A percentile compares a stretch with the other conserved stretches of the same genome.
Evolutionary conservation across 2,888 invertebrate species (phyloP).

Genomic region (Idaea biselata): DNA sequence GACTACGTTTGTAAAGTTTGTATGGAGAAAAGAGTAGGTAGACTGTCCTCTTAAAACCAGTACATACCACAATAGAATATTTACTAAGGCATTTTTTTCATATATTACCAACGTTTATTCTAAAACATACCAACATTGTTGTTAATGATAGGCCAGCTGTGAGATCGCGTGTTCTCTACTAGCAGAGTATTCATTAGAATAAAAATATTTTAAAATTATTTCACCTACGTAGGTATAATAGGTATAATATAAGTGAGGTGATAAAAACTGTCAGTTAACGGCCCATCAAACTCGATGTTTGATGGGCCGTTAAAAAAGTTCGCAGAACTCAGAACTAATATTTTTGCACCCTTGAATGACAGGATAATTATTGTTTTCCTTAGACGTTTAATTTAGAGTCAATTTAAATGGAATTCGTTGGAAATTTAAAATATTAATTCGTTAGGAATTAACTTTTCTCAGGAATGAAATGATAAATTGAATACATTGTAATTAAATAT

Average conservation of each 20-base stretch:
- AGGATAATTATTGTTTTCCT: constrained; percentile 35
- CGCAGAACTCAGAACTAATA: constrained; percentile 23
- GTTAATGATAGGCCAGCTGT: constrained; percentile 2
- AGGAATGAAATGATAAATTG: too few relatives aligned
- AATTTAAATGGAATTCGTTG: constrained; percentile 14
- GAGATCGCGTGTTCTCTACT: constrained; percentile 20
- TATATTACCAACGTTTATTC: constrained; percentile 2
- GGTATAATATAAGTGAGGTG: neutral
- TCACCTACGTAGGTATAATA: neutral
- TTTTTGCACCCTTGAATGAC: constrained; percentile 38
- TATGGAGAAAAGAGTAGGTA: too few relatives aligned
- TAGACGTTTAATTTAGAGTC: constrained; percentile 22
- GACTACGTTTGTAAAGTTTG: too few relatives aligned
- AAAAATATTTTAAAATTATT: neutral
- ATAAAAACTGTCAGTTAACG: constrained; percentile 29
- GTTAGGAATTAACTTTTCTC: too few relatives aligned
- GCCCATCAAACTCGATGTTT: constrained; percentile 28
- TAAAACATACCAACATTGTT: too few relatives aligned
- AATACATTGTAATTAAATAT: too few relatives aligned
- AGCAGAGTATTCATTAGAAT: neutral
- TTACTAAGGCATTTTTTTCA: neutral
- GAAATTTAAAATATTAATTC: too few relatives aligned
- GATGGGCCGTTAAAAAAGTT: too few relatives aligned
- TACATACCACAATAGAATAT: neutral
- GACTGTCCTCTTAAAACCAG: too few relatives aligned